Conservation (phyloP, 2,797 vertebrate genomes). For the Buceros bicornis region DNA sequence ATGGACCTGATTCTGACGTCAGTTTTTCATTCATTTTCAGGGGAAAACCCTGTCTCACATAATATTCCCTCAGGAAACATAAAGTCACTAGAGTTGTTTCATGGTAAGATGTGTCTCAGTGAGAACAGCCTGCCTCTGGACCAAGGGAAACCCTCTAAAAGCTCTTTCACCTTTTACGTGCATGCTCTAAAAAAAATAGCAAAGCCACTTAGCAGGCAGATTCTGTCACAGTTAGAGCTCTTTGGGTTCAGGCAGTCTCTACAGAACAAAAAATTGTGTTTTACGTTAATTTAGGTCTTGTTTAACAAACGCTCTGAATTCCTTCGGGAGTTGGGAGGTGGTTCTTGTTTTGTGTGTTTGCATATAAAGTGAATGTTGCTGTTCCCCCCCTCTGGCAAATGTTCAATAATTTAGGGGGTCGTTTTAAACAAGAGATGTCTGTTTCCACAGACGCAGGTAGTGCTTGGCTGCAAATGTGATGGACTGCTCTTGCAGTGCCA, state of each 20-base stretch:
- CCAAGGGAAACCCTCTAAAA: neutral
- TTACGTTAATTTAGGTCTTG: neutral
- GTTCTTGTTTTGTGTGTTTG: neutral
- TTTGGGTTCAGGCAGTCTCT: neutral
- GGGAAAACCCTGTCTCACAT: neutral
- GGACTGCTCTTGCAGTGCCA: neutral
- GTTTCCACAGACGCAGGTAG: neutral
- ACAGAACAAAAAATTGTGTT: neutral
- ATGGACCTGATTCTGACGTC: neutral
- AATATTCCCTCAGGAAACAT: neutral
- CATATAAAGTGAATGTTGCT: neutral
- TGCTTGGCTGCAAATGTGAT: neutral
- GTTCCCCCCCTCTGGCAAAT: neutral
- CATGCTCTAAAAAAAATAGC: neutral
- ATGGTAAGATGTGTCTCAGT: neutral
- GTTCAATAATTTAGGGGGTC: neutral
- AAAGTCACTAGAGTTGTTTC: neutral
- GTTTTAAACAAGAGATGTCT: neutral
- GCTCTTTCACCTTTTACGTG: neutral
- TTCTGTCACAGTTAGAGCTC: neutral
- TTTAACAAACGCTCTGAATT: neutral
- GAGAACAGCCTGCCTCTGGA: neutral
- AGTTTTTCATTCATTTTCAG: neutral
- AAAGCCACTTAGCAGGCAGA: neutral
- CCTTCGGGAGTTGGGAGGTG: neutral